Evolutionary conservation across 2,888 invertebrate species (phyloP), one percentile per base, ranked within the genome.

Genomic region (Limenitis arthemis): DNA sequence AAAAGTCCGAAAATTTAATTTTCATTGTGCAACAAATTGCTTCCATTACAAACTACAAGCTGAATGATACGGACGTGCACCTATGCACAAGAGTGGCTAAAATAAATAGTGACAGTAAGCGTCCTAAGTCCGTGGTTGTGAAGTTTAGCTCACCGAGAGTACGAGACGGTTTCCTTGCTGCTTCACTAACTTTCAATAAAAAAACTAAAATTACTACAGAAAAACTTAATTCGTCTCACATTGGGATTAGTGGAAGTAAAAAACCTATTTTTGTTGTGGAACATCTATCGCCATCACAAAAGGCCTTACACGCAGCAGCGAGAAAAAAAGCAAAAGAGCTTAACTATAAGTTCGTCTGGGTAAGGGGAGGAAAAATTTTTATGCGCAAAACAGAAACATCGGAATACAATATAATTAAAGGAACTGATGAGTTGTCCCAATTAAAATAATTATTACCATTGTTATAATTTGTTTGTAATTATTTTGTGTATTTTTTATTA

Each of bases 251-350:
- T n/a, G 59, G 60, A 9, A 51, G 53, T 4, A 52, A 37, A 37
- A 53, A 40, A 31, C 58, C 62, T 20, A 44, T 64, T 1, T 64
- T 44, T 30, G 50, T 63, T 2, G 44, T 41, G 5, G 65, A 65
- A 34, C 63, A 65, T 48, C 59, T 65, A 1, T 59, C 60, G 9
- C 60, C 63, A 12, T 20, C 44, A 0, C 58, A 58, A 31, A 64
- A 63, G 44, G 37, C 54, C 5, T 32, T 61, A 1, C 63, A 64
- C 41, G 61, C 62, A 31, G 56, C 55, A 11, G 51, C 60, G 6
- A 44, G 61, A 43, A 31, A 29, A 5, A 56, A 43, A 11, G 47
- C 43, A 28, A 52, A 52, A 30, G 44, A 52, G 3, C 29, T 52
- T 6, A 48, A 48, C 8, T 51, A 47, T 43, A 52, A 32, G n/a